A percentile compares a stretch with the other conserved stretches of the same genome.
Conservation (phyloP, 2,888 invertebrate species). For the Eupithecia tripunctaria region DNA sequence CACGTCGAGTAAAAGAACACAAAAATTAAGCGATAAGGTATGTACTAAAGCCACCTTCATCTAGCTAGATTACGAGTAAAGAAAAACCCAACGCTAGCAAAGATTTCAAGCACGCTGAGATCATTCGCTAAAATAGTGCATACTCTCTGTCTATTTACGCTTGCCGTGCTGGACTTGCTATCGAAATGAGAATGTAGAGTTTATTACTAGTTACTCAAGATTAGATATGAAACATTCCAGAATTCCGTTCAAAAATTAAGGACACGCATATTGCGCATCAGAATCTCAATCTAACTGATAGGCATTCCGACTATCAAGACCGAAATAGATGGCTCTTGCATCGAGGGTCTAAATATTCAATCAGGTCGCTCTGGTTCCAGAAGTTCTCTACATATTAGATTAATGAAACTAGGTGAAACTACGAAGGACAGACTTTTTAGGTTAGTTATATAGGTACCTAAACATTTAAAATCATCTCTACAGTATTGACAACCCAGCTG, state of each 20-base stretch:
- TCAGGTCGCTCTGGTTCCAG: constrained; percentile 18
- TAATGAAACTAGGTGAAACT: constrained; percentile 14
- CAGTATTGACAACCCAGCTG: constrained; percentile 14
- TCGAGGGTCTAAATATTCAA: constrained; percentile 32
- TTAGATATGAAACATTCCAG: constrained; percentile 1
- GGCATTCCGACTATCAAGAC: constrained; percentile 11
- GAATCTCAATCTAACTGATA: neutral
- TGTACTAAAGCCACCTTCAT: neutral
- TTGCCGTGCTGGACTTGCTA: constrained; percentile 5
- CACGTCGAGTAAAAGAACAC: neutral
- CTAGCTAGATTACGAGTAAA: neutral
- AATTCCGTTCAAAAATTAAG: constrained; percentile 1
- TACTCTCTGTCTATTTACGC: no score
- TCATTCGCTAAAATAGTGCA: constrained; percentile 4
- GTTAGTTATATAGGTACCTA: neutral
- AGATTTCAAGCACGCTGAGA: constrained; percentile 7
- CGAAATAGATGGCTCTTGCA: constrained; percentile 25
- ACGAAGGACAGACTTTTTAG: constrained; percentile 19
- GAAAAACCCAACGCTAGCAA: neutral
- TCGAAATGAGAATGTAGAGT: neutral
- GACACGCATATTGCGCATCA: neutral
- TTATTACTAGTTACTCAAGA: constrained; percentile 2
- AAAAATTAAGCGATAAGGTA: constrained; percentile 1
- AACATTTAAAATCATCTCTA: constrained; percentile 10
- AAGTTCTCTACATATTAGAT: constrained; percentile 34